phyloP scores from a whole-genome alignment of 2,888 invertebrate genomes.

The Tyria jacobaeae region DNA sequence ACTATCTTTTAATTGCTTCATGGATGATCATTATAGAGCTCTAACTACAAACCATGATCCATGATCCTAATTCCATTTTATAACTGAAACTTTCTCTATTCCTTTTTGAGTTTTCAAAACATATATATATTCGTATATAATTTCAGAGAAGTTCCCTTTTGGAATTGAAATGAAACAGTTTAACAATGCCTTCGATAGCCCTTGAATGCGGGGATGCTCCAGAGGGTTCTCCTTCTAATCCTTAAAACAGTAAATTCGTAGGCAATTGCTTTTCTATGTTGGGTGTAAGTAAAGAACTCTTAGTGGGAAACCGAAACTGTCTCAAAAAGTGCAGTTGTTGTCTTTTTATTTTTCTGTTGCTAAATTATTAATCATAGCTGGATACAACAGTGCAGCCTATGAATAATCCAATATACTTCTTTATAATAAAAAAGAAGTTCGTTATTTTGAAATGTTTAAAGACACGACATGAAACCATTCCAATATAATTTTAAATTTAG shows the following conservation, averaged over 20 bases:
- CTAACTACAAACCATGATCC: no score
- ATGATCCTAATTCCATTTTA: not conserved
- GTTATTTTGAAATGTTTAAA: no score
- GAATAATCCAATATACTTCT: no score
- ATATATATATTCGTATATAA: slow-evolving; percentile 18
- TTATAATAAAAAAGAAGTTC: no score
- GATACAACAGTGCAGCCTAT: no score
- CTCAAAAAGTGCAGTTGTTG: not conserved
- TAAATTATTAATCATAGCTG: no score
- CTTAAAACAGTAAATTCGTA: slow-evolving; percentile 62
- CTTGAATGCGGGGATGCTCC: slow-evolving; percentile 27
- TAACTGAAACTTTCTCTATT: not conserved
- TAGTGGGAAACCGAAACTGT: not conserved
- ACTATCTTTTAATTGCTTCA: no score
- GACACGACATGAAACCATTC: not conserved
- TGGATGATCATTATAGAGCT: no score
- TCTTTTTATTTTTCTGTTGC: not conserved
- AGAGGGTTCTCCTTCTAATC: slow-evolving; percentile 59
- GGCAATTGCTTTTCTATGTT: slow-evolving; percentile 48
- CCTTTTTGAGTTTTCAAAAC: not conserved
- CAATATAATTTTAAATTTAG: not conserved
- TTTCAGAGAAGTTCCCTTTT: slow-evolving; percentile 26
- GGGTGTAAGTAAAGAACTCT: slow-evolving; percentile 39
- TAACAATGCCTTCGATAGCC: slow-evolving; percentile 44
- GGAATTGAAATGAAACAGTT: slow-evolving; percentile 59